phyloP scores from a whole-genome alignment of 2,888 invertebrate species.

The Leptinotarsa juncta region DNA sequence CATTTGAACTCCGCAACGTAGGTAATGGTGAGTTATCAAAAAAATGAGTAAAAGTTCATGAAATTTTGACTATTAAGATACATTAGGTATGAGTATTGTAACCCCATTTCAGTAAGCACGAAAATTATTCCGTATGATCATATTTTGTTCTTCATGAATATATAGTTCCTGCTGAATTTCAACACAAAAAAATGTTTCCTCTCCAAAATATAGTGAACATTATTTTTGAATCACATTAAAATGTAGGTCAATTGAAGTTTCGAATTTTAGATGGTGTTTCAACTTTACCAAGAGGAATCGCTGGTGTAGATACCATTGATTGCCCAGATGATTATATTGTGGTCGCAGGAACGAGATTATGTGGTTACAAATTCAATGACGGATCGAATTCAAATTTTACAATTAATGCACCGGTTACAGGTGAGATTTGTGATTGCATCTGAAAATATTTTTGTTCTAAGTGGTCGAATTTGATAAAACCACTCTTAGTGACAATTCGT shows the following conservation, averaged over 20 bases:
- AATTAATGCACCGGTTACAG: conserved; percentile 77
- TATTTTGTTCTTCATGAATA: no score
- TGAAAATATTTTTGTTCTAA: neutral
- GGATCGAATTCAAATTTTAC: conserved; percentile 75
- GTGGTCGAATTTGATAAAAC: no score
- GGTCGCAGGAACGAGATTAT: conserved; percentile 76
- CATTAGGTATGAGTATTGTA: no score
- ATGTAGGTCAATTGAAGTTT: no score
- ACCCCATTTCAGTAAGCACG: no score
- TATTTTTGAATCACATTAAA: no score
- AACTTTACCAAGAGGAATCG: conserved; percentile 75
- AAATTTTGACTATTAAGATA: no score
- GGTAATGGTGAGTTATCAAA: conserved; percentile 70
- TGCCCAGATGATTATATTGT: conserved; percentile 82
- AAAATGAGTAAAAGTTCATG: conserved; percentile 9
- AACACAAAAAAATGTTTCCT: no score
- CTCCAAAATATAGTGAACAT: no score
- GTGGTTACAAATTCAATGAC: conserved; percentile 81
- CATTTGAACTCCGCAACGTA: conserved; percentile 77
- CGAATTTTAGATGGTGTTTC: conserved; percentile 70
- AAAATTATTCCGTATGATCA: no score
- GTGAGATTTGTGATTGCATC: conserved; percentile 60
- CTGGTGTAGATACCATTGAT: conserved; percentile 80
- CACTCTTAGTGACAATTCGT: no score
- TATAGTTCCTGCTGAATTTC: no score